A percentile compares a stretch with the other conserved stretches of the same genome.
Evolutionary conservation across 2,113 vertebrate species (phyloP).

Genomic region (Neoarius graeffei): DNA sequence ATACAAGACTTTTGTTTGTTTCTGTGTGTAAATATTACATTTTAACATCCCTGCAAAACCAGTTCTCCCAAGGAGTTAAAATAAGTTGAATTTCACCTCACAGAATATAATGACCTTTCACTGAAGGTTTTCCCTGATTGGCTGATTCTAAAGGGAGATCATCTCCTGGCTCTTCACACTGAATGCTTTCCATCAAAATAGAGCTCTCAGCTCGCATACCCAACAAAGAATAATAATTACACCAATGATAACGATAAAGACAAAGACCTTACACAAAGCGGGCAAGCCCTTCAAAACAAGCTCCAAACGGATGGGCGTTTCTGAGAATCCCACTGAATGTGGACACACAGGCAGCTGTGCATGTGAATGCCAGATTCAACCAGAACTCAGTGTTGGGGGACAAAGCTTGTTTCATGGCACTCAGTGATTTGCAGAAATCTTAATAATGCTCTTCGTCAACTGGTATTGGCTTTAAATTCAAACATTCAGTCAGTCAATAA

Average conservation of each 20-base stretch:
- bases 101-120: conserved; percentile 31
- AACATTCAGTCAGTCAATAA: not conserved
- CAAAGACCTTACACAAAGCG: conserved; percentile 50
- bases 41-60: not conserved
- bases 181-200: conserved; percentile 58
- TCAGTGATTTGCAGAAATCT: not conserved
- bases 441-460: not conserved
- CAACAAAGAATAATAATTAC: conserved; percentile 53
- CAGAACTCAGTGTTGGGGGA: not conserved
- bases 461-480: not conserved
- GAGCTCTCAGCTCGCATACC: conserved; percentile 33
- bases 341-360: conserved; percentile 38
- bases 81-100: conserved; percentile 25
- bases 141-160: conserved; percentile 28
- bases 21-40: not conserved
- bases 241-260: conserved; percentile 47
- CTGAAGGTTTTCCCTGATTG: conserved; percentile 35
- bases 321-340: conserved; percentile 40
- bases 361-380: conserved; percentile 5
- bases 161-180: conserved; percentile 41
- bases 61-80: not conserved
- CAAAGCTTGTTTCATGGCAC: not conserved
- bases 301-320: conserved; percentile 41
- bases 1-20: not conserved
- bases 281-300: conserved; percentile 54